These are phyloP conservation scores for Drosophila nr. fundita DNA, from an alignment of 2,888 invertebrate genomes.

Conservation along the genomic window DNA sequence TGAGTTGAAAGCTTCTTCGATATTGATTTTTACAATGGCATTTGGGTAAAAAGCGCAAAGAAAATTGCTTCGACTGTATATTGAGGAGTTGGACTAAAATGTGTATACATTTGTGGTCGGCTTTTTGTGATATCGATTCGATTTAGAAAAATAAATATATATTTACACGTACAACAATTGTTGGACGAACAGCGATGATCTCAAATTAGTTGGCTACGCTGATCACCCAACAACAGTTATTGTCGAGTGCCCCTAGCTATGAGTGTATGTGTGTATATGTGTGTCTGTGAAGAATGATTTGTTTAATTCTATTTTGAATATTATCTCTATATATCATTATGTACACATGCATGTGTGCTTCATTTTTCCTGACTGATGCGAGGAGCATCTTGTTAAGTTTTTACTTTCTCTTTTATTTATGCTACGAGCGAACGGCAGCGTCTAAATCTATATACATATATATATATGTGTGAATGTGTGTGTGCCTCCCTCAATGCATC, in stretches of 20 bases:
- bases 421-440: conserved; percentile 45
- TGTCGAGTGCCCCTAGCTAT: conserved; percentile 22
- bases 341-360: conserved; percentile 9
- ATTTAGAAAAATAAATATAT: background rate
- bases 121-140: conserved; percentile 3
- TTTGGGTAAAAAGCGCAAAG: conserved; percentile 25
- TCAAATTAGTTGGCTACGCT: conserved; percentile 46
- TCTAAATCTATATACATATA: background rate
- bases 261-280: conserved; percentile 11
- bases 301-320: conserved; percentile 61
- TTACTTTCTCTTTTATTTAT: conserved; percentile 78
- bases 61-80: conserved; percentile 14
- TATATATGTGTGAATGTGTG: conserved; percentile 7
- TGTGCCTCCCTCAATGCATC: conserved; percentile 47
- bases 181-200: conserved; percentile 2
- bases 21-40: conserved; percentile 73
- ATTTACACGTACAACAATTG: background rate
- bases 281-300: conserved; percentile 13
- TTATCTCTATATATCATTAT: conserved; percentile 22
- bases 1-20: conserved; percentile 42
- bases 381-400: conserved; percentile 59
- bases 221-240: conserved; percentile 26
- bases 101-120: background rate
- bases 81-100: conserved; percentile 3
- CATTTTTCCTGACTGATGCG: conserved; percentile 26